phyloP scores from a whole-genome alignment of 2,113 vertebrate species.

The Clupea harengus region DNA sequence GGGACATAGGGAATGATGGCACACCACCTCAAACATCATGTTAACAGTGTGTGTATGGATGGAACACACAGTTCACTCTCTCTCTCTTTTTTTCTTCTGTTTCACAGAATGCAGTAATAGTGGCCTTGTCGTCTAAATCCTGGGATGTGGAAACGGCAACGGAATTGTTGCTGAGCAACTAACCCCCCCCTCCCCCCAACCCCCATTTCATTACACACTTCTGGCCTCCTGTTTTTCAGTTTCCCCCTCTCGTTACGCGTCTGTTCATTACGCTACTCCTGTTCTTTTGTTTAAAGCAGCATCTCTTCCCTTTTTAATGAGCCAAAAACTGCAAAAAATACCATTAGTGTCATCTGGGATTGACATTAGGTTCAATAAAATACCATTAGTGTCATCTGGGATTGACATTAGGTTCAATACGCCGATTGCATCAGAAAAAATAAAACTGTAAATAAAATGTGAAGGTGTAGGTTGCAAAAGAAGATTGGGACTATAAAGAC shows the following conservation, averaged over 20 bases:
- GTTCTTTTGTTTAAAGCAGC: neutral
- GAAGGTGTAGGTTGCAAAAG: no score
- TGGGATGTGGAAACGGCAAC: slow-evolving; percentile 98
- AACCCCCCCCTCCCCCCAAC: slow-evolving; percentile 65
- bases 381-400: no score
- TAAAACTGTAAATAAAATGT: no score
- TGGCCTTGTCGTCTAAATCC: slow-evolving; percentile 98
- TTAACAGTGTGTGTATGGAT: neutral
- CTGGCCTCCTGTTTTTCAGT: neutral
- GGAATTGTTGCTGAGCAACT: slow-evolving; percentile 98
- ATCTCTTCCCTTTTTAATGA: slow-evolving; percentile 43
- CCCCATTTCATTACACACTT: slow-evolving; percentile 37
- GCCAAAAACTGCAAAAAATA: neutral
- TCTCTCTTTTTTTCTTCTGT: slow-evolving; percentile 49
- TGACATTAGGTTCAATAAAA: no score
- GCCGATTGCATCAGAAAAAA: no score
- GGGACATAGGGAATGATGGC: no score
- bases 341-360: no score
- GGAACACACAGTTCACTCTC: neutral
- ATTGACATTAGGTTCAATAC: no score
- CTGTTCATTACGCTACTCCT: neutral
- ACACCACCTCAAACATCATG: no score
- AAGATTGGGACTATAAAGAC: no score
- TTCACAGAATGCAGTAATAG: slow-evolving; percentile 96
- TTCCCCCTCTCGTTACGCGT: neutral